A percentile compares a stretch with the other conserved stretches of the same genome.
Conservation (phyloP, 2,888 invertebrate genomes). For the Ametastegia equiseti region DNA sequence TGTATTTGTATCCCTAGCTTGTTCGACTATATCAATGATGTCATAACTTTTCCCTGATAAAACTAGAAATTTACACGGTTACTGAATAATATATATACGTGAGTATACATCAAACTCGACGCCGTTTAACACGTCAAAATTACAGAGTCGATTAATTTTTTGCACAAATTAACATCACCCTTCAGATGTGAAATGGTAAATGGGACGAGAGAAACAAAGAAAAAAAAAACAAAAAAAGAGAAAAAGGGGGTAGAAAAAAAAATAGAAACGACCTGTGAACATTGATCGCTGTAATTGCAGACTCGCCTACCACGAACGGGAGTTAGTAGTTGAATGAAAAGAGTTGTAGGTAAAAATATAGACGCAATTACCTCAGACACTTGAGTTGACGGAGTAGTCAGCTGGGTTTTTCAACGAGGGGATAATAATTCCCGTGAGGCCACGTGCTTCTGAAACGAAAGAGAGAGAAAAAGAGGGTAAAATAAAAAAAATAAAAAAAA, state of each 20-base stretch:
- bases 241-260: neutral
- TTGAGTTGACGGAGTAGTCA: constrained; percentile 33
- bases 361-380: constrained; percentile 34
- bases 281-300: neutral
- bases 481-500: neutral
- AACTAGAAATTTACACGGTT: constrained; percentile 10
- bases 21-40: neutral
- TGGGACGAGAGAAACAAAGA: neutral
- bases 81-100: neutral
- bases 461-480: neutral
- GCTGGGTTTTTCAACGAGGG: constrained; percentile 26
- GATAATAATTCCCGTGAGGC: neutral
- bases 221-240: neutral
- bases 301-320: neutral
- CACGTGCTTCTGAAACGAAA: neutral
- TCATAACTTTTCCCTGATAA: neutral
- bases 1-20: neutral
- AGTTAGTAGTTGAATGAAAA: neutral
- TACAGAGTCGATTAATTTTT: neutral
- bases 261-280: neutral
- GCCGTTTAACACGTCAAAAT: neutral
- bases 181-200: neutral
- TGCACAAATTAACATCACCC: neutral
- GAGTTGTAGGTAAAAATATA: neutral
- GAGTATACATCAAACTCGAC: too few relatives aligned